A percentile compares a stretch with the other conserved stretches of the same genome.
phyloP scores from a whole-genome alignment of 2,113 vertebrate genomes.

The Cygnus atratus region DNA sequence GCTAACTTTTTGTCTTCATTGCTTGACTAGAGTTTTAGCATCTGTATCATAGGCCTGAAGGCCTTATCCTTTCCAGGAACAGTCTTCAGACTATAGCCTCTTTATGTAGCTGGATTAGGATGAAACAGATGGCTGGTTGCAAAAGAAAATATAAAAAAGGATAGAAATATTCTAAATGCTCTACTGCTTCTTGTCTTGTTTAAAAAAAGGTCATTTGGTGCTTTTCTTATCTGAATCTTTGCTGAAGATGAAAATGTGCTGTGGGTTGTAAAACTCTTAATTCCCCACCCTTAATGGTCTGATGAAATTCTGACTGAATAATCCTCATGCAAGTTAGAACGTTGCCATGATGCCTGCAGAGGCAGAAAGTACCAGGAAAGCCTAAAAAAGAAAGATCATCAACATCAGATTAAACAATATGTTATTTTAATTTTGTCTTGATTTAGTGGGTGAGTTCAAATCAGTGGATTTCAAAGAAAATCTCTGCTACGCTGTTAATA shows the following conservation, averaged over 20 bases:
- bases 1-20: background rate
- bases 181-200: background rate
- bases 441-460: background rate
- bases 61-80: conserved; percentile 36
- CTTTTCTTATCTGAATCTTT: conserved; percentile 1
- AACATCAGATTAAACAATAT: conserved; percentile 14
- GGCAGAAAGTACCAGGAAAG: background rate
- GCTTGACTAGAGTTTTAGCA: background rate
- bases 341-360: background rate
- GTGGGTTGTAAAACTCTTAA: conserved; percentile 45
- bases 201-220: background rate
- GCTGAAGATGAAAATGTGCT: background rate
- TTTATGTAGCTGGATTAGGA: background rate
- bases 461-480: background rate
- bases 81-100: background rate
- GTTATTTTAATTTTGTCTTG: conserved; percentile 44
- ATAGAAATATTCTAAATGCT: conserved; percentile 9
- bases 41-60: background rate
- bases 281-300: conserved; percentile 24
- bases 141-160: conserved; percentile 7
- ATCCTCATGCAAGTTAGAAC: conserved; percentile 33
- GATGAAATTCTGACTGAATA: conserved; percentile 6
- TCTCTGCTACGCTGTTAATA: background rate
- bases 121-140: conserved; percentile 16
- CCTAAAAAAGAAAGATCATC: conserved; percentile 31